Base-by-base conservation (phyloP, 2,113 vertebrate species). In the Gasterosteus aculeatus region DNA sequence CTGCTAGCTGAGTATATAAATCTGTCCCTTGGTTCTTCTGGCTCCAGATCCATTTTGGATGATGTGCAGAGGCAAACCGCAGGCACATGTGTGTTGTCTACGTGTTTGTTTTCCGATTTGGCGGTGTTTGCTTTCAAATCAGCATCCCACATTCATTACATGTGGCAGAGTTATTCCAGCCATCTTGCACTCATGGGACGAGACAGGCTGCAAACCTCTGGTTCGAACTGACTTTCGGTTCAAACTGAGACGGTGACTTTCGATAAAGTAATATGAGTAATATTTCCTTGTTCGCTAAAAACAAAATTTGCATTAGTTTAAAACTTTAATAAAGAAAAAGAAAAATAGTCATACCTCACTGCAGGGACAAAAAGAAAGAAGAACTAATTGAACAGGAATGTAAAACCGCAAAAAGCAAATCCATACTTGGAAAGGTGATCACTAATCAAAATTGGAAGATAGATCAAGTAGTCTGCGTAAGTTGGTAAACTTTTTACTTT, bases 91-190 rank as follows among this genome's bases (percentile, higher is more conserved):
- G 80, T 60, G 74, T 77, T 58, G 18, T 78, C 35, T 75, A 57
- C 63, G 42, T 83, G 77, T 88, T 86, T 85, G 83, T 85, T 80
- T 85, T 64, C 68, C 46, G 70, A 80, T 80, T 76, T 53, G 19
- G 19, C 44, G 29, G 59, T 84, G 79, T 89, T 88, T 86, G 75
- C 78, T 78, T 83, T 86, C 49, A 62, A 67, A 70, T 79, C 60
- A 73, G 74, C 38, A 71, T 65, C 63, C 47, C 63, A 26, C 57
- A 67, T 75, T 77, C 82, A 80, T 84, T 71, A 79, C 62, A 65
- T 15, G 31, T 51, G 61, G 44, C 67, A 51, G 68, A 38, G 57
- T 75, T 80, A 81, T 74, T 82, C 60, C 42, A 33, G 78, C 22
- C 22, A 26, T 26, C 22, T 26, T 26, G 62, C 46, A 10, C 38